Evolutionary conservation across 1,140 invertebrate species (phyloP).

Genomic region (Caerostris darwini): DNA sequence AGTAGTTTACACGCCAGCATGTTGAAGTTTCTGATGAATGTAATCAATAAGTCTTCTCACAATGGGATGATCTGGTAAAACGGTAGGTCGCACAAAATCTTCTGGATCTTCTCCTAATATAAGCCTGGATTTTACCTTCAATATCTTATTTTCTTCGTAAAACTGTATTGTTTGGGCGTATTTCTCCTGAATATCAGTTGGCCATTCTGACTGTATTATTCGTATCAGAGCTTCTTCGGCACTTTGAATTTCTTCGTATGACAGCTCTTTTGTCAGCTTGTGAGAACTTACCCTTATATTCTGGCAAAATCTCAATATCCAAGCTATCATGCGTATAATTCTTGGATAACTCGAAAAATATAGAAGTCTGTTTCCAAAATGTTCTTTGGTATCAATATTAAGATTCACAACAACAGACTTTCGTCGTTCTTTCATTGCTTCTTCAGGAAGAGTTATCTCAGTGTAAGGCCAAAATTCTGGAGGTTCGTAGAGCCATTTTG

Average conservation of each 20-base stretch:
- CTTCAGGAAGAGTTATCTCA: no score
- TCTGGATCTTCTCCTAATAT: conserved; percentile 23
- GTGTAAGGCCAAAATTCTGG: no score
- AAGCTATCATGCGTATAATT: no score
- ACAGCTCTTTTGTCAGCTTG: neutral
- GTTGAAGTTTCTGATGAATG: neutral
- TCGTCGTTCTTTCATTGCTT: no score
- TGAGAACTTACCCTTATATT: neutral
- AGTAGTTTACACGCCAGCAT: neutral
- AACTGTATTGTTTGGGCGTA: conserved; percentile 17
- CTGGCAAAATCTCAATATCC: conserved; percentile 40
- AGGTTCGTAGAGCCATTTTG: no score
- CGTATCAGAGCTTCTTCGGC: conserved; percentile 38
- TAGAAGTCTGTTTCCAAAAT: no score
- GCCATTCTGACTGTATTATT: conserved; percentile 54
- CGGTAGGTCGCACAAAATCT: conserved; percentile 19
- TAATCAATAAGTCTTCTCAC: neutral
- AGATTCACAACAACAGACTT: no score
- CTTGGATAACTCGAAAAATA: no score
- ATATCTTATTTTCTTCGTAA: no score
- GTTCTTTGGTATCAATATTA: no score
- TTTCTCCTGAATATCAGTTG: conserved; percentile 23
- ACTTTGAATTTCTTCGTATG: conserved; percentile 43
- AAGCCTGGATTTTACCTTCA: conserved; percentile 24
- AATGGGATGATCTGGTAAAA: conserved; percentile 39